Conservation (phyloP, 2,797 vertebrate genomes). For the Squalus acanthias region DNA sequence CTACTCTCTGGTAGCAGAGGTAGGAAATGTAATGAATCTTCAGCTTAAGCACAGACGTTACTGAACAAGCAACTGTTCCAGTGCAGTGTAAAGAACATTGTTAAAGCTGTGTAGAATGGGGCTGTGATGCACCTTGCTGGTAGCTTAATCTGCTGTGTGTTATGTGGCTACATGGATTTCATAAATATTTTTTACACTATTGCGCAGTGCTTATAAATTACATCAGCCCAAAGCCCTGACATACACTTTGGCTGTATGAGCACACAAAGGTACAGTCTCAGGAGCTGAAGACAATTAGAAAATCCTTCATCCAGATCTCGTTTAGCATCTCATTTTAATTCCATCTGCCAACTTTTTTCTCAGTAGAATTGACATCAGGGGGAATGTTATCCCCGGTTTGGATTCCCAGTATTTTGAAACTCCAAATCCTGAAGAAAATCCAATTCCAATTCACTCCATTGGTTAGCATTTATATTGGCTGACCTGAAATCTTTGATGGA, state of each 20-base stretch:
- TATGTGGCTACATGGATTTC: neutral
- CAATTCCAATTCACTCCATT: neutral
- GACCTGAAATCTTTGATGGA: neutral
- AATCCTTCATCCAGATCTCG: neutral
- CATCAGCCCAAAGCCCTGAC: neutral
- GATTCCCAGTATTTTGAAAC: neutral
- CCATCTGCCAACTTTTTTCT: neutral
- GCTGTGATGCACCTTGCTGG: neutral
- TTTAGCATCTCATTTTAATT: too few species aligned
- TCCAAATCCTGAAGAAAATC: neutral
- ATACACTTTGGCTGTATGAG: neutral
- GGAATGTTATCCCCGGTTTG: neutral
- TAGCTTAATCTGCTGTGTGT: neutral
- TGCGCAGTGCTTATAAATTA: neutral
- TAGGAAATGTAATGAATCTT: neutral
- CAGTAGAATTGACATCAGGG: neutral
- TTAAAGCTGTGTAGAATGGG: neutral
- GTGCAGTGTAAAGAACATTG: neutral
- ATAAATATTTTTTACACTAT: neutral
- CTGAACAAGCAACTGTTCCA: neutral
- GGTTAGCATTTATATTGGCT: neutral
- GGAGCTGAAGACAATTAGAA: neutral
- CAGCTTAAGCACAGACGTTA: neutral
- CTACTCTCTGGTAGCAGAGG: neutral
- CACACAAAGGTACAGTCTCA: neutral